Evolutionary conservation across 2,797 vertebrate genomes (phyloP), one percentile per base, ranked within the genome.

Genomic region (Enteromius argenteus): DNA sequence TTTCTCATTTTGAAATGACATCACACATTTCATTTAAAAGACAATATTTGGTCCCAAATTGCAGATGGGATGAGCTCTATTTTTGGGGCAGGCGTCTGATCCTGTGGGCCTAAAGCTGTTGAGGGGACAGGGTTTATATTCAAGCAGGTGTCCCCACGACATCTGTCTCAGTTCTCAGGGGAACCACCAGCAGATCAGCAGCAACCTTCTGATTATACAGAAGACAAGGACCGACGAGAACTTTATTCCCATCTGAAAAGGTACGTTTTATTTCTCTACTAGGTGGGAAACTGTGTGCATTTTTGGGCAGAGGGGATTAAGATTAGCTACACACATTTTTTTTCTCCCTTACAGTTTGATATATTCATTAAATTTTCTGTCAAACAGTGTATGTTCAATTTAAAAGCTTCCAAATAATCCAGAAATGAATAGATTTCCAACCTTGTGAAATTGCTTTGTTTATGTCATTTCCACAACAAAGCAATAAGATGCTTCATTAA

Each of bases 111-210:
- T 71, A 79, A 74, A 88, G 81, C 79, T 83, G 82, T 86, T 46
- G 84, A 81, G 83, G 79, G 87, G 79, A 46, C 69, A 42, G 58
- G 82, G 79, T 71, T 69, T 84, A 76, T 86, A 81, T 49, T 49
- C 39, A 39, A 86, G 93, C 93, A 95, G 93, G 94, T 95, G 94
- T 92, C 92, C 89, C 87, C 84, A 85, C 90, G 93, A 93, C 92
- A 94, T 94, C 93, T 94, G 93, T 90, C 90, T 92, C 89, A 91
- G 89, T 93, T 94, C 92, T 90, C 92, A 90, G 86, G 90, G 91
- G 91, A 92, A 92, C 88, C 90, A 91, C 90, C 89, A 93, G 90
- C 90, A 91, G 91, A 66, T 88, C 89, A 90, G 89, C 91, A 91
- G 89, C 91, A 84, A 80, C 89, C 88, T 51, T 83, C 87, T 89